Evolutionary conservation across 2,888 invertebrate genomes (phyloP).

Genomic region (Thereva unica): DNA sequence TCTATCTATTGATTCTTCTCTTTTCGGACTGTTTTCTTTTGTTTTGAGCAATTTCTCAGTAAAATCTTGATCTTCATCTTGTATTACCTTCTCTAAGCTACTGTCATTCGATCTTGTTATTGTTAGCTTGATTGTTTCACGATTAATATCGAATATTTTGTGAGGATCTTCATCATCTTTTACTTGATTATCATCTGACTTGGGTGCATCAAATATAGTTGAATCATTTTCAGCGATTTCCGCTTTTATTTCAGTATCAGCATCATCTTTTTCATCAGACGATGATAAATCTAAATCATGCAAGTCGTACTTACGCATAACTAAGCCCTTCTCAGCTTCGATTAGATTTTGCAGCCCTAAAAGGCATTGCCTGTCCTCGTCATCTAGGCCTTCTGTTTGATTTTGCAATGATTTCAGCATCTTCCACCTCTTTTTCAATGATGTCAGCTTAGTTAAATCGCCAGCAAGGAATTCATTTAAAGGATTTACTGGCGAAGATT

Average conservation of each 20-base stretch:
- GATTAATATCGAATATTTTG: slow-evolving; percentile 54
- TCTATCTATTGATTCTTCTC: neutral
- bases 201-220: neutral
- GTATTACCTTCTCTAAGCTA: slow-evolving; percentile 13
- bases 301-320: slow-evolving; percentile 35
- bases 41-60: slow-evolving; percentile 50
- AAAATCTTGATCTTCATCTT: slow-evolving; percentile 47
- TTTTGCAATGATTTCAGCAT: slow-evolving; percentile 36
- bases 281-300: neutral
- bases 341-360: slow-evolving; percentile 37
- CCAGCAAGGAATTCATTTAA: neutral
- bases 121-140: slow-evolving; percentile 55
- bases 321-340: slow-evolving; percentile 35
- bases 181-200: neutral
- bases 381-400: slow-evolving; percentile 38
- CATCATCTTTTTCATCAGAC: neutral
- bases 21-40: slow-evolving; percentile 51
- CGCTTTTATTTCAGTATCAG: neutral
- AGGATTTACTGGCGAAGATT: no score
- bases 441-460: slow-evolving; percentile 35
- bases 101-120: slow-evolving; percentile 52
- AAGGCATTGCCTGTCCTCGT: slow-evolving; percentile 38
- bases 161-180: neutral
- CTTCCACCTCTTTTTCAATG: slow-evolving; percentile 31
- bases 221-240: neutral